A percentile compares a stretch with the other conserved stretches of the same genome.
Evolutionary conservation across 2,113 vertebrate species (phyloP).

Genomic region (Campylomormyrus tamandua): DNA sequence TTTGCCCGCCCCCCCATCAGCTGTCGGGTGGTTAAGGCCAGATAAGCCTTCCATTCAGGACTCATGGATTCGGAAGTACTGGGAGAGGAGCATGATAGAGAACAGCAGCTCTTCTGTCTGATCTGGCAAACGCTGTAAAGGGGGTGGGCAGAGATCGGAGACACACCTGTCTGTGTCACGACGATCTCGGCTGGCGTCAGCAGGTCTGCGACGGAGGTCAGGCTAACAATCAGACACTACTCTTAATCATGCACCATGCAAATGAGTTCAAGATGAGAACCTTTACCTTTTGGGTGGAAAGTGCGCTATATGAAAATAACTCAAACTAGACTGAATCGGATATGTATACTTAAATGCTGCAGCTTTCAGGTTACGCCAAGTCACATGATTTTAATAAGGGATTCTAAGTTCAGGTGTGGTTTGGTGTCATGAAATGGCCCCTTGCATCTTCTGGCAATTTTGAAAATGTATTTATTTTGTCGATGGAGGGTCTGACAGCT

Average conservation of each 20-base stretch:
- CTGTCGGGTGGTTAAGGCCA: background rate
- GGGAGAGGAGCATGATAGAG: background rate
- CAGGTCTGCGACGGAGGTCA: background rate
- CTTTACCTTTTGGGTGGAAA: background rate
- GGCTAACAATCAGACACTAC: background rate
- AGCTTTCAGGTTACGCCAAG: background rate
- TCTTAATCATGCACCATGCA: background rate
- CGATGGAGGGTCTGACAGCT: constrained; percentile 21
- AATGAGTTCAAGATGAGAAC: background rate
- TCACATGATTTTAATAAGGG: background rate
- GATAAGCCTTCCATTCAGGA: background rate
- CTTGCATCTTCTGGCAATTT: background rate
- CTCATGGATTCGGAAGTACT: background rate
- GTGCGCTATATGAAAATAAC: background rate
- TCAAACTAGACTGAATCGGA: background rate
- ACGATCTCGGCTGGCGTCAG: background rate
- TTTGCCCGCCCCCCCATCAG: background rate
- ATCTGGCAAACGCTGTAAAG: background rate
- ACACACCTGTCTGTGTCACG: background rate
- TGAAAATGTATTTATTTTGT: constrained; percentile 22
- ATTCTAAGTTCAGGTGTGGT: background rate
- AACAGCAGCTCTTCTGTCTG: background rate
- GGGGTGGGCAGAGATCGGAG: background rate
- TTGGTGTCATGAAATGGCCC: background rate
- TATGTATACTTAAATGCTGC: background rate